Base-by-base conservation (phyloP, 35 echinoderm and acorn worm species). In the Nesometra sesokonis region DNA sequence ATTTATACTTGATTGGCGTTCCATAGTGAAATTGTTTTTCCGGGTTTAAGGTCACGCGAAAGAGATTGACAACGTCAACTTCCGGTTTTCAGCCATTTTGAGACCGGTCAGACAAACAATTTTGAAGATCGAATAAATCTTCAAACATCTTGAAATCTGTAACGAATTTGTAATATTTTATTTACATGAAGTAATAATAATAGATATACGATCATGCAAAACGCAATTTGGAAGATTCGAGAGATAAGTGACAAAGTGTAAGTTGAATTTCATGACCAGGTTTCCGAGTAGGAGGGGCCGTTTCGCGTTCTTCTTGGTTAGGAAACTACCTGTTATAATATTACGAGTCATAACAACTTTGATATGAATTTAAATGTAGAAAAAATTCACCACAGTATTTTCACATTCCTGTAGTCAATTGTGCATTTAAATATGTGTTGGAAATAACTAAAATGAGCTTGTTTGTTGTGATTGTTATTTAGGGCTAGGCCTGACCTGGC, bases 211-310 rank as follows among this genome's bases (percentile, higher is more conserved):
- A 67, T 67, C 52, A 67, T 97, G 91, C 94, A 97, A 82, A 81
- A 88, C 38, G 94, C 94, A 90, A 93, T 97, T 81, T 97, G 87
- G 88, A 93, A 88, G 78, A 93, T 97, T 86, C 88, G 88, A 76
- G 91, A 97, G 78, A 88, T 97, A 40, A 87, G 87, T 85, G 94
- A 97, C 85, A 97, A 97, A 93, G 94, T 97, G 94, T 97, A 83
- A 97, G 94, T 95, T 19, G 52, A 67, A 80, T 87, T 84, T 43
- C 30, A 1, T 30, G 5, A 35, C 47, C 23, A 8, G 85, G 34
- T 77, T 40, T 39, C 78, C 76, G 84, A 38, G 84, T 83, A 47
- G 37, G 85, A 77, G 81, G 43, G 84, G 34, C 84, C 43, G 89
- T 33, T 90, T 38, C 11, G 80, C 43, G 32, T 32, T 52, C 83